A percentile compares a stretch with the other conserved stretches of the same genome.
Conservation (phyloP, 2,888 invertebrate genomes). For the Stramonita haemastoma region DNA sequence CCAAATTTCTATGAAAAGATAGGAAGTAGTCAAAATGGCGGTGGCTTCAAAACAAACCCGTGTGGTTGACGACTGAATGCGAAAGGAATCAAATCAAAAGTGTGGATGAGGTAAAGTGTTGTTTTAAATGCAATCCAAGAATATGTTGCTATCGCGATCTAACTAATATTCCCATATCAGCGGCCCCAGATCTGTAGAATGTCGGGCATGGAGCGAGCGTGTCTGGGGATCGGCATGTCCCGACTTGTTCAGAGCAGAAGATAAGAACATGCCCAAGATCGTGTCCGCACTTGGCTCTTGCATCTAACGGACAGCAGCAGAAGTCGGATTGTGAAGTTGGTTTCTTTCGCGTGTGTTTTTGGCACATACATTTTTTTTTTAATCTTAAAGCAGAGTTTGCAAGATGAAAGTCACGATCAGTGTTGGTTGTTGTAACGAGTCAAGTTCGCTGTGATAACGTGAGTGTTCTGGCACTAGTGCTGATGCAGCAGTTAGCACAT, state of each 20-base stretch:
- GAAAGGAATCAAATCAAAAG: not conserved
- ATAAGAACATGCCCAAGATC: not conserved
- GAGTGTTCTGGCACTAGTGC: too few species aligned
- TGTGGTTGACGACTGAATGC: conserved; percentile 15
- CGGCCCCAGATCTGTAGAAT: not conserved
- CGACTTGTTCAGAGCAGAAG: not conserved
- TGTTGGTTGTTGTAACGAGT: too few species aligned
- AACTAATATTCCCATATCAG: not conserved
- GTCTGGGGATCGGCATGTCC: not conserved
- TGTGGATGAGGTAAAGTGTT: not conserved
- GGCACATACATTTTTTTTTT: too few species aligned
- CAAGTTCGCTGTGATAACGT: too few species aligned
- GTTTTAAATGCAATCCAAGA: not conserved
- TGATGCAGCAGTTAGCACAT: too few species aligned
- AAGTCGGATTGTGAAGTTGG: not conserved
- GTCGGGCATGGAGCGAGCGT: not conserved
- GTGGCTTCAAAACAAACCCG: conserved; percentile 45
- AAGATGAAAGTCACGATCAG: too few species aligned
- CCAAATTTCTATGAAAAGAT: not conserved
- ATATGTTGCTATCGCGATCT: not conserved
- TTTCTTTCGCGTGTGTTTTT: too few species aligned
- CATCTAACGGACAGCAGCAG: not conserved
- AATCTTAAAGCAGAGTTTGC: too few species aligned
- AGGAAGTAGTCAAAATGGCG: conserved; percentile 39
- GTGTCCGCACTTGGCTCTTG: too few species aligned